These are phyloP conservation scores for Maniola jurtina DNA, from an alignment of 1,140 invertebrate genomes.

Conservation along the genomic window DNA sequence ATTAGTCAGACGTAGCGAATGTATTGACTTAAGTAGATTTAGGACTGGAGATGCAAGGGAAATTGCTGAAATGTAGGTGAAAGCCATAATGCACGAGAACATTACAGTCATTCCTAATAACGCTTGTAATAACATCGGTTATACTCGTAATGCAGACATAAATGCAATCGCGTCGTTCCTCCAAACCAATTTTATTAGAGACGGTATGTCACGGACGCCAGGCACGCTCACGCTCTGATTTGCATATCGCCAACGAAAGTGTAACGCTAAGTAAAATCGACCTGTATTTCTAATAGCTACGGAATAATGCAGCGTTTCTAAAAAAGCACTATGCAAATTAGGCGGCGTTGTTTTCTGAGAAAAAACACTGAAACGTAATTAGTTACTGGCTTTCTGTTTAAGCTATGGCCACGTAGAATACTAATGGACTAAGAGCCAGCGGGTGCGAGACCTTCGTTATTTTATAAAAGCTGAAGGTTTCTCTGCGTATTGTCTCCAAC, in stretches of 20 bases:
- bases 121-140: constrained; percentile 49
- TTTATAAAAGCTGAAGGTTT: too few relatives aligned
- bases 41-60: constrained; percentile 41
- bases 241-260: constrained; percentile 69
- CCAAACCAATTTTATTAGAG: constrained; percentile 51
- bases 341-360: constrained; percentile 19
- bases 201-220: constrained; percentile 47
- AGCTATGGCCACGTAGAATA: too few relatives aligned
- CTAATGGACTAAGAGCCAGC: too few relatives aligned
- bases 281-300: constrained; percentile 47
- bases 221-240: constrained; percentile 65
- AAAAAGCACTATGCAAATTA: constrained; percentile 22
- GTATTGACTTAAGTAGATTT: constrained; percentile 43
- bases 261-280: constrained; percentile 53
- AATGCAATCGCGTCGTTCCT: constrained; percentile 46
- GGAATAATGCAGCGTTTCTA: constrained; percentile 40
- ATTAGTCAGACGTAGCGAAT: constrained; percentile 16
- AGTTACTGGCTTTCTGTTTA: background rate
- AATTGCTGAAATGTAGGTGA: constrained; percentile 62
- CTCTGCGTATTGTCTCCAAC: too few relatives aligned
- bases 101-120: constrained; percentile 52
- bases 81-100: constrained; percentile 49
- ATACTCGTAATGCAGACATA: constrained; percentile 32
- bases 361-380: constrained; percentile 16
- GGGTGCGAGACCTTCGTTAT: too few relatives aligned